Conservation (phyloP, 1,140 invertebrate genomes). For the Steinernema khuongi region DNA sequence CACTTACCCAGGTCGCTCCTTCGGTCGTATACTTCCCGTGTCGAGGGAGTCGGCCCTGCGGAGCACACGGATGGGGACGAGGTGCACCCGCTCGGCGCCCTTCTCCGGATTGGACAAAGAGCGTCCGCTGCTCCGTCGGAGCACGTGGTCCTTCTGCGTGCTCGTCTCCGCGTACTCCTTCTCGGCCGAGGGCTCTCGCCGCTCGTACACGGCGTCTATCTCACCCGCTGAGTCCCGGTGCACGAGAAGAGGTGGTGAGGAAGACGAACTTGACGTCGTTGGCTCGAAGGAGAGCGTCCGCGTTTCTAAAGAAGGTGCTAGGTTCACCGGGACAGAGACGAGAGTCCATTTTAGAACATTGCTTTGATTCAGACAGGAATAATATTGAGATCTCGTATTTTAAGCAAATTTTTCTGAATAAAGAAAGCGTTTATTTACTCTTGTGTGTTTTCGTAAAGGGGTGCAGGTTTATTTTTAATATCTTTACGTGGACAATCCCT, state of each 20-base stretch:
- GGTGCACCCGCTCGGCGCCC: not conserved
- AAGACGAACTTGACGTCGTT: not conserved
- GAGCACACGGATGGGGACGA: not conserved
- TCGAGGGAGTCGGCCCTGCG: not conserved
- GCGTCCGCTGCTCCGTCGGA: not conserved
- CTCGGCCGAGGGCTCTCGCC: not conserved
- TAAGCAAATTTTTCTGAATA: no score
- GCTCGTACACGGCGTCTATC: not conserved
- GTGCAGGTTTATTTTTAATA: no score
- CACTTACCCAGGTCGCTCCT: not conserved
- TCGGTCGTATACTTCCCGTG: not conserved
- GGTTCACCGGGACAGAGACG: no score
- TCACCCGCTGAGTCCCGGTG: not conserved
- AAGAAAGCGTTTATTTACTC: no score
- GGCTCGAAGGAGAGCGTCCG: not conserved
- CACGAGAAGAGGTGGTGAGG: not conserved
- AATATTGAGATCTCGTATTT: no score
- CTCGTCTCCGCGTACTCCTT: conserved; percentile 6
- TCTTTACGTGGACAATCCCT: no score
- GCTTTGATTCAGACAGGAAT: no score
- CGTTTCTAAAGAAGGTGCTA: conserved; percentile 1
- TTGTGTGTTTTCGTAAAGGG: no score
- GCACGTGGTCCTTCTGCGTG: conserved; percentile 1
- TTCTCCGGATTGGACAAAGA: not conserved
- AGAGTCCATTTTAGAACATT: no score